A percentile compares a stretch with the other conserved stretches of the same genome.
phyloP scores from a whole-genome alignment of 2,797 vertebrate genomes.

The Masticophis lateralis region DNA sequence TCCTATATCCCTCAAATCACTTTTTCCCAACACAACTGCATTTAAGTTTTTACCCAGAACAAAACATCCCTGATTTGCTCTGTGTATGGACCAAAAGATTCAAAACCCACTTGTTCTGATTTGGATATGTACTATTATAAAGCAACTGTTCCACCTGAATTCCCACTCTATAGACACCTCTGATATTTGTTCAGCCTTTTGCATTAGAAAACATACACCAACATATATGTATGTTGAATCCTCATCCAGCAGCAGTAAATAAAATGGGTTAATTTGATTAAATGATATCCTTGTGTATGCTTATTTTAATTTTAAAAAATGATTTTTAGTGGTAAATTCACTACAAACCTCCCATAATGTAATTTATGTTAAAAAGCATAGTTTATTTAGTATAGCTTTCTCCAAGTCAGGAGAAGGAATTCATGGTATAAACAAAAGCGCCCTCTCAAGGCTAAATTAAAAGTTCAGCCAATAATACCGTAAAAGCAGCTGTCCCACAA shows the following conservation, averaged over 20 bases:
- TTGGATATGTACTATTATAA: not conserved
- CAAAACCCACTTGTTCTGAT: not conserved
- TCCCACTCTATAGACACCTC: not conserved
- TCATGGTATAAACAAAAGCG: slow-evolving; percentile 61
- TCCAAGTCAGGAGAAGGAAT: not conserved
- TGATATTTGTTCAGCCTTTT: not conserved
- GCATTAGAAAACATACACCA: not conserved
- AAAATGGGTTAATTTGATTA: not conserved
- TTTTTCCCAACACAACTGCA: not conserved
- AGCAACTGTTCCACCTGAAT: not conserved
- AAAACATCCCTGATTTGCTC: not conserved
- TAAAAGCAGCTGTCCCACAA: slow-evolving; percentile 31
- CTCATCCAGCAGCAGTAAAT: not conserved
- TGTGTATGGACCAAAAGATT: not conserved
- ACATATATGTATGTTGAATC: not conserved
- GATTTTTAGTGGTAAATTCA: not conserved
- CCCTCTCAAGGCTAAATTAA: slow-evolving; percentile 58
- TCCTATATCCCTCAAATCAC: not conserved
- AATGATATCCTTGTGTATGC: not conserved
- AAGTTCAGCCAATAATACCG: slow-evolving; percentile 30
- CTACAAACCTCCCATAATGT: not conserved
- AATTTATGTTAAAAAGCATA: not conserved
- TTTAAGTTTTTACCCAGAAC: not conserved
- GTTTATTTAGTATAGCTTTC: not conserved
- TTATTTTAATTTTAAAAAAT: not conserved